phyloP scores from a whole-genome alignment of 2,113 vertebrate species.

The Grallaria varia region DNA sequence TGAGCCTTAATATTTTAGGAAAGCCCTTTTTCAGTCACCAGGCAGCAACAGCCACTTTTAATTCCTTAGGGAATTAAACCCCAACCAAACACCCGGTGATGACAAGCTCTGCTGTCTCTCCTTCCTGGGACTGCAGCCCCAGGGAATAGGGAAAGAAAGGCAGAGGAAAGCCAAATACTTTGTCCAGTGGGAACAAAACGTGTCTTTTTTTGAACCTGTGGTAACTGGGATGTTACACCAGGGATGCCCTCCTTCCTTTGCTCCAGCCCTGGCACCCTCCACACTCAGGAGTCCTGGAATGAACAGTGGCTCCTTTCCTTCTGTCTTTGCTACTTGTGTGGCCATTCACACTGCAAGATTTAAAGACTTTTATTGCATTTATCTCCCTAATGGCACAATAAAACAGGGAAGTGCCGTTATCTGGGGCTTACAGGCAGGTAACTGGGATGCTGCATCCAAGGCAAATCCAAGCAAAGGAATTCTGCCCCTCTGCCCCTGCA shows the following conservation, averaged over 20 bases:
- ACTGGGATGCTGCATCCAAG: not conserved
- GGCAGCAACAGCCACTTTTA: not conserved
- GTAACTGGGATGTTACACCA: not conserved
- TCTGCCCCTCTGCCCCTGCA: not conserved
- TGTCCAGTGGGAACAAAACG: not conserved
- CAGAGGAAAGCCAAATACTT: not conserved
- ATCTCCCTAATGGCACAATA: not conserved
- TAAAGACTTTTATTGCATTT: not conserved
- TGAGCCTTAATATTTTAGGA: not conserved
- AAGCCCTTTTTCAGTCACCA: not conserved
- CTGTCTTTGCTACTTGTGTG: not conserved
- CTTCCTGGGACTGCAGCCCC: not conserved
- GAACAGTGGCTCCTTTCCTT: not conserved
- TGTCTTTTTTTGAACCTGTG: not conserved
- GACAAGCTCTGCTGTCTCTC: not conserved
- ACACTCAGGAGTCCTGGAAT: not conserved
- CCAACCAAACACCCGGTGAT: not conserved
- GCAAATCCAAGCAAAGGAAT: too few relatives aligned
- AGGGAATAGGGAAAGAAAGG: not conserved
- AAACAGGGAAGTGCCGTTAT: not conserved
- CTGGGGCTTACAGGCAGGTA: not conserved
- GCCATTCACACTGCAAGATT: not conserved
- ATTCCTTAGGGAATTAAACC: not conserved
- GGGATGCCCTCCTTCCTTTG: not conserved
- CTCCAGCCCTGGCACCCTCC: not conserved